Percentiles rank a stretch among this genome's conserved stretches.
Conservation (phyloP, 2,888 invertebrate genomes). For the Ischnura elegans region DNA sequence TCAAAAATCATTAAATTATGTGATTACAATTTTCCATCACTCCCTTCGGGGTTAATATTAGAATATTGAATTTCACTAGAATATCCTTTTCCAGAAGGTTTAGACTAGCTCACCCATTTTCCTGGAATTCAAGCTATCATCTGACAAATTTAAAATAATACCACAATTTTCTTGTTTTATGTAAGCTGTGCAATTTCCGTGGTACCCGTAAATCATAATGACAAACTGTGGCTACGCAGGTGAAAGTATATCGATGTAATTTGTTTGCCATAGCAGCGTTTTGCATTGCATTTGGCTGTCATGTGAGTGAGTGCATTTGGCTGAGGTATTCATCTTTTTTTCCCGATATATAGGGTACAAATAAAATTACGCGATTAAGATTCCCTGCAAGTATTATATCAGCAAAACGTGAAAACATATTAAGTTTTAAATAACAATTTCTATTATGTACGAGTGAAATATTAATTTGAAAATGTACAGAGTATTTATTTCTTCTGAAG, state of each 20-base stretch:
- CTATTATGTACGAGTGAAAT: neutral
- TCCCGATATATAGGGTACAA: neutral
- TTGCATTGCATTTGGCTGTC: too few relatives aligned
- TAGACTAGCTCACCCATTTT: neutral
- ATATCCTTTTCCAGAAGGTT: neutral
- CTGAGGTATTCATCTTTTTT: neutral
- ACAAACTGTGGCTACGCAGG: neutral
- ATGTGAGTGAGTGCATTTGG: neutral
- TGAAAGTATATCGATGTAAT: neutral
- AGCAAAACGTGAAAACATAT: too few relatives aligned
- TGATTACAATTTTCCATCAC: neutral
- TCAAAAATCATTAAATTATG: too few relatives aligned
- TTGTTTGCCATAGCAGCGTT: neutral
- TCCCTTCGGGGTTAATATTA: neutral
- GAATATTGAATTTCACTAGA: neutral
- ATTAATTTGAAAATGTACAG: neutral
- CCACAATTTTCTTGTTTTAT: neutral
- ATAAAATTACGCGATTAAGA: neutral
- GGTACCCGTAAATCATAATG: neutral
- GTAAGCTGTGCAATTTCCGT: neutral
- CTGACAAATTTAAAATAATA: neutral
- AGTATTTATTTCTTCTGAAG: neutral
- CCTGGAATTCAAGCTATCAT: neutral
- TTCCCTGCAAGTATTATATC: neutral
- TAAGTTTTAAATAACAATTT: neutral